phyloP scores from a whole-genome alignment of 2,888 invertebrate species.

The Hyposoter dolosus region DNA sequence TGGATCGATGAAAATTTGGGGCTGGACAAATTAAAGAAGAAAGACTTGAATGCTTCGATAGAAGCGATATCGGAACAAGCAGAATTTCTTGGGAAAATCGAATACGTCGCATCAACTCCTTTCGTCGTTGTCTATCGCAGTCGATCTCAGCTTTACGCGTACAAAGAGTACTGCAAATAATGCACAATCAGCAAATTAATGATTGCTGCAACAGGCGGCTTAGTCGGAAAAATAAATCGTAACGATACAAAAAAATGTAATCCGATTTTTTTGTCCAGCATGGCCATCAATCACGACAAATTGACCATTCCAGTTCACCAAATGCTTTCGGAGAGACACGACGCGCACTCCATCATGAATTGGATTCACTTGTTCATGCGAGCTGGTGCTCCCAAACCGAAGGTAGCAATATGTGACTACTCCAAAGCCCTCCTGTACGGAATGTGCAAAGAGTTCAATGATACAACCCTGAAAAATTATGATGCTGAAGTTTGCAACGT shows the following conservation, averaged over 20 bases:
- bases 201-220: background rate
- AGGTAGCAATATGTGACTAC: background rate
- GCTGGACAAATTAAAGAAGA: background rate
- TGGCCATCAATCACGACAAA: background rate
- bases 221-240: background rate
- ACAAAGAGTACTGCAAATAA: conserved; percentile 7
- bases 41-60: background rate
- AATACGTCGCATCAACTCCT: background rate
- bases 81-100: background rate
- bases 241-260: background rate
- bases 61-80: background rate
- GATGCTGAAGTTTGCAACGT: too few species aligned
- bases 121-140: background rate
- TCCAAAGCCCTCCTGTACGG: background rate
- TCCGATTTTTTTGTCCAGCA: conserved; percentile 1
- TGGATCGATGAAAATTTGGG: background rate
- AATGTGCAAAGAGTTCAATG: conserved; percentile 6
- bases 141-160: conserved; percentile 1
- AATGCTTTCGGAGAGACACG: conserved; percentile 5
- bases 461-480: background rate
- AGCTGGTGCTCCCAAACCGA: background rate
- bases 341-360: background rate
- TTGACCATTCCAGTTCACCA: background rate
- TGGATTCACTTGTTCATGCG: background rate
- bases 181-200: background rate